phyloP scores from a whole-genome alignment of 2,888 invertebrate species.

The Diplazon laetatorius region DNA sequence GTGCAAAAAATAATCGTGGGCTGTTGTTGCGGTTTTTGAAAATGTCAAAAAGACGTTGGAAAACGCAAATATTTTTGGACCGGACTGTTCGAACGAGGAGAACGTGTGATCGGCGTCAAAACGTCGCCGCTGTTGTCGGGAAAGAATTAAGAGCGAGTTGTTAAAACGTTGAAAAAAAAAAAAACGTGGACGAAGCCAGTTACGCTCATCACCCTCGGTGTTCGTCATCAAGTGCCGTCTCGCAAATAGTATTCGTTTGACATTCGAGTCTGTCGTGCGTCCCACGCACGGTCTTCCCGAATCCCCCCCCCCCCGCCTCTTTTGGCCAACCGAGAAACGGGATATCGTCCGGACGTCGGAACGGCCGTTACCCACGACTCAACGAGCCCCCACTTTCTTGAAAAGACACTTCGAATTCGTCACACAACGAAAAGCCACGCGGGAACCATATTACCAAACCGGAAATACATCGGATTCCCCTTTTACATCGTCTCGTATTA shows the following conservation, averaged over 20 bases:
- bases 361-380: slow-evolving; percentile 13
- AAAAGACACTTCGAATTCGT: background rate
- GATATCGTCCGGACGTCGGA: slow-evolving; percentile 5
- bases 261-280: slow-evolving; percentile 19
- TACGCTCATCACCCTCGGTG: slow-evolving; percentile 2
- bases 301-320: too few species aligned
- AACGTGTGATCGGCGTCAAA: background rate
- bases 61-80: slow-evolving; percentile 11
- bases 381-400: slow-evolving; percentile 29
- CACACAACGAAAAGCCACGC: background rate
- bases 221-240: slow-evolving; percentile 22
- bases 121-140: background rate
- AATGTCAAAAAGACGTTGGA: background rate
- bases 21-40: background rate
- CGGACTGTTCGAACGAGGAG: background rate
- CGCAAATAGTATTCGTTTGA: slow-evolving; percentile 28
- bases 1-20: background rate
- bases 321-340: slow-evolving; percentile 27
- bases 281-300: slow-evolving; percentile 5
- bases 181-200: slow-evolving; percentile 5
- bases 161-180: background rate
- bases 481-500: background rate
- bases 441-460: slow-evolving; percentile 1
- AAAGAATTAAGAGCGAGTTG: background rate
- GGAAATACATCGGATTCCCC: slow-evolving; percentile 12